Base-by-base conservation (phyloP, 2,797 vertebrate genomes). In the Phalanger gymnotis region DNA sequence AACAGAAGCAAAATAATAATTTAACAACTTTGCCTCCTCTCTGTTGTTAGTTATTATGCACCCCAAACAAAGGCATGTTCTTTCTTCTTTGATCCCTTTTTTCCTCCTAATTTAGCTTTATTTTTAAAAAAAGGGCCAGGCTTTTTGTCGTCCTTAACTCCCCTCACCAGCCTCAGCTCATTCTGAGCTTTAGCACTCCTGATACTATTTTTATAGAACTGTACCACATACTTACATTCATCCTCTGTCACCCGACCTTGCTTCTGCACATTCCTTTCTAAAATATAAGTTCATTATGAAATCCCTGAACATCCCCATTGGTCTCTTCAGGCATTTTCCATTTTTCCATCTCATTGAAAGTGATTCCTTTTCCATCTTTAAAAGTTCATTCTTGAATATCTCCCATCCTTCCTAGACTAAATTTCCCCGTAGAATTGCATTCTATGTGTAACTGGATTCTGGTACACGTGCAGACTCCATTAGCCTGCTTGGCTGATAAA, bases 201-300 rank as follows among this genome's bases (percentile, higher is more conserved):
- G 73, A 87, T 87, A 87, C 73, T 87, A 87, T 87, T 87, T 87
- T 87, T 87, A 51, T 51, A 87, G 73, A 87, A 87, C 40, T 87
- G 73, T 87, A 11, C 73, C 40, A 87, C 73, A 51, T 51, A 47
- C 73, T 87, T 51, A 47, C 6, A 87, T 47, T 51, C 73, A 87
- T 51, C 40, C 40, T 47, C 40, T 47, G 40, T 87, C 73, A 87
- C 73, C 66, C 51, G 73, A 87, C 73, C 73, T 87, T 51, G 73
- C 73, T 87, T 87, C 73, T 87, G 73, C 47, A 87, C 40, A 27
- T 47, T 87, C 28, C 22, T 51, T 87, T 51, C 47, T 25, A 87
- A 87, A 87, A 87, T 47, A 27, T 81, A 73, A 73, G n/a, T 10
- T 47, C 3, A 2, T 51, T 51, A 14, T 87, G 73, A 87, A 51